Percentiles rank a stretch among this genome's conserved stretches.
Evolutionary conservation across 2,113 vertebrate genomes (phyloP).

Genomic region (Poicephalus meyeri): DNA sequence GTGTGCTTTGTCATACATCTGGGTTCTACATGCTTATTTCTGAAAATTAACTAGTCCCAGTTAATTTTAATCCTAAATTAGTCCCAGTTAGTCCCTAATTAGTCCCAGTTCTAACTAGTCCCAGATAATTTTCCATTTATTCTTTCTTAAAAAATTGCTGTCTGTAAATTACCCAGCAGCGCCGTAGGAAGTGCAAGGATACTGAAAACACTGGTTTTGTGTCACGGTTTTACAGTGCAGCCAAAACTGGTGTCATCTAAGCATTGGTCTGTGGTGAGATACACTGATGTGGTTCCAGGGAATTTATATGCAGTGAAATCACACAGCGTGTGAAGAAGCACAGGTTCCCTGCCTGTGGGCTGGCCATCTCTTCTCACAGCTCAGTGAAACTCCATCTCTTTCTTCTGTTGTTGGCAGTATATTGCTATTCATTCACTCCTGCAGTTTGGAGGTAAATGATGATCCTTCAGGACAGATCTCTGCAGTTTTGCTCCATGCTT

Average conservation of each 20-base stretch:
- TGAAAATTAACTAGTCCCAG: not conserved
- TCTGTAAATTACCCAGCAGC: not conserved
- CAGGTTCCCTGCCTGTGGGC: not conserved
- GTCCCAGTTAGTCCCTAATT: not conserved
- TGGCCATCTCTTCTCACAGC: conserved; percentile 2
- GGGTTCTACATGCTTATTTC: not conserved
- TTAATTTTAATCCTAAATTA: not conserved
- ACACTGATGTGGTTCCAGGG: not conserved
- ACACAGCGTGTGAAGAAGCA: not conserved
- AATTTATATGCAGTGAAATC: not conserved
- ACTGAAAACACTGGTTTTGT: not conserved
- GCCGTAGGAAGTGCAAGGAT: not conserved
- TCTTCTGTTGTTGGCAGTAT: not conserved
- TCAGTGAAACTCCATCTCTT: not conserved
- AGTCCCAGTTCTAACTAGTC: not conserved
- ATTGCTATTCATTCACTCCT: not conserved
- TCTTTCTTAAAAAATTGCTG: not conserved
- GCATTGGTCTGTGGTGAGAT: not conserved
- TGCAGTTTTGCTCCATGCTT: not conserved
- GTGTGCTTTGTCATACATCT: not conserved
- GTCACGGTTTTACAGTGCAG: not conserved
- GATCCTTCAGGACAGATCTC: not conserved
- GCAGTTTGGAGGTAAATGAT: not conserved
- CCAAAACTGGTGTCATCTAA: not conserved
- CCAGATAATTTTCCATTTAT: not conserved